A percentile compares a stretch with the other conserved stretches of the same genome.
Conservation (phyloP, 2,888 invertebrate genomes). For the Agrenia bidenticulata region DNA sequence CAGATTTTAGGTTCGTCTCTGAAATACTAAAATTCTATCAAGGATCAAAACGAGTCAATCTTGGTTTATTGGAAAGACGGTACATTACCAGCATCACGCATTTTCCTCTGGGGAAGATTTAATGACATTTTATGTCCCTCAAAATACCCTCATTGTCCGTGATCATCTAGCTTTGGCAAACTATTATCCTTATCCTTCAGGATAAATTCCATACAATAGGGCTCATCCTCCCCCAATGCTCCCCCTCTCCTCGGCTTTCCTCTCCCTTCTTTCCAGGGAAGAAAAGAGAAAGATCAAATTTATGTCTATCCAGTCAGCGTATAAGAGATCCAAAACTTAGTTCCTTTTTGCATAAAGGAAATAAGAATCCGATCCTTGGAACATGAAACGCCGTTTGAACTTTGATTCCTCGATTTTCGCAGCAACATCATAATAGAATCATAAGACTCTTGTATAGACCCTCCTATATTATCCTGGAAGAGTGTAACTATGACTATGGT, state of each 20-base stretch:
- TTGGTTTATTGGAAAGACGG: background rate
- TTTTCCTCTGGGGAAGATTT: constrained; percentile 12
- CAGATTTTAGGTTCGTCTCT: too few relatives aligned
- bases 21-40: background rate
- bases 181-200: constrained; percentile 2
- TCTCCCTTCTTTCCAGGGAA: constrained; percentile 3
- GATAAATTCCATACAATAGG: constrained; percentile 7
- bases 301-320: background rate
- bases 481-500: too few relatives aligned
- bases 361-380: too few relatives aligned
- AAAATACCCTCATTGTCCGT: constrained; percentile 13
- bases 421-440: too few relatives aligned
- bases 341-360: too few relatives aligned
- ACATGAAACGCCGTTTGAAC: too few relatives aligned
- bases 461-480: too few relatives aligned
- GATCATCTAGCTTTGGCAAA: constrained; percentile 1
- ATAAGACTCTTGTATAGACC: too few relatives aligned
- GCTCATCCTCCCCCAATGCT: constrained; percentile 7
- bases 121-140: constrained; percentile 10
- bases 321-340: too few relatives aligned
- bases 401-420: too few relatives aligned
- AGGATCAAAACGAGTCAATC: background rate
- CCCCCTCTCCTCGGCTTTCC: constrained; percentile 9
- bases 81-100: background rate
- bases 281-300: constrained; percentile 10